Percentiles rank a stretch among this genome's conserved stretches.
Conservation (phyloP, 2,888 invertebrate species). For the Salpingus planirostris region DNA sequence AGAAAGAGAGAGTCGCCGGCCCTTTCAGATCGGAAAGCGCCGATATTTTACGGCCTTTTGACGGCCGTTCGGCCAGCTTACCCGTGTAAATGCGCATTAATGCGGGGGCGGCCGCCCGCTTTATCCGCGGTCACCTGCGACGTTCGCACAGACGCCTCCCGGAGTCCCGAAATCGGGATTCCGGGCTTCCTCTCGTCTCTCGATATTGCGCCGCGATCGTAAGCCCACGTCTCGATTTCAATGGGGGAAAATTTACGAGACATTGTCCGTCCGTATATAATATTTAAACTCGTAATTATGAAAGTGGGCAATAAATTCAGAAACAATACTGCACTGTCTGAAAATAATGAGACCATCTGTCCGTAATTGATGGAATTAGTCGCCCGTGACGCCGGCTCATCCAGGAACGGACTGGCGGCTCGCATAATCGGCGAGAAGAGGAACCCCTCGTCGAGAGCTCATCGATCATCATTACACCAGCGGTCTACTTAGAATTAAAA, state of each 20-base stretch:
- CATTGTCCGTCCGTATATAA: conserved; percentile 26
- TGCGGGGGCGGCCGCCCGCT: too few species aligned
- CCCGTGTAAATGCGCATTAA: too few species aligned
- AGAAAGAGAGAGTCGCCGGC: conserved; percentile 16
- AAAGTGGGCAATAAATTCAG: conserved; percentile 36
- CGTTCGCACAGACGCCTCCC: too few species aligned
- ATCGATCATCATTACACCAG: too few species aligned
- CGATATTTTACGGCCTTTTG: conserved; percentile 63
- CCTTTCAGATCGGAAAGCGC: conserved; percentile 44
- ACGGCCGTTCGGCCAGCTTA: too few species aligned
- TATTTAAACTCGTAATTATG: conserved; percentile 33
- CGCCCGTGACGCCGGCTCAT: conserved; percentile 24
- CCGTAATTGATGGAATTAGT: conserved; percentile 37
- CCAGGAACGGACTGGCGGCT: conserved; percentile 6
- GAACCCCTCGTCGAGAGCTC: too few species aligned
- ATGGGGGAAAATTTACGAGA: conserved; percentile 29
- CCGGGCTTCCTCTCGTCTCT: too few species aligned
- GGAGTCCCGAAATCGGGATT: too few species aligned
- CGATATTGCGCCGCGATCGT: too few species aligned
- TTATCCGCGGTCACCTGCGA: too few species aligned
- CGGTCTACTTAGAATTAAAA: too few species aligned
- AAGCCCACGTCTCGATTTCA: conserved; percentile 23
- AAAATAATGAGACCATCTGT: conserved; percentile 38
- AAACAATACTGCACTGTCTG: conserved; percentile 36
- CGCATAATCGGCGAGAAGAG: too few species aligned